These are phyloP conservation scores for Tachina lurida DNA, from an alignment of 2,888 invertebrate species.

Conservation along the genomic window DNA sequence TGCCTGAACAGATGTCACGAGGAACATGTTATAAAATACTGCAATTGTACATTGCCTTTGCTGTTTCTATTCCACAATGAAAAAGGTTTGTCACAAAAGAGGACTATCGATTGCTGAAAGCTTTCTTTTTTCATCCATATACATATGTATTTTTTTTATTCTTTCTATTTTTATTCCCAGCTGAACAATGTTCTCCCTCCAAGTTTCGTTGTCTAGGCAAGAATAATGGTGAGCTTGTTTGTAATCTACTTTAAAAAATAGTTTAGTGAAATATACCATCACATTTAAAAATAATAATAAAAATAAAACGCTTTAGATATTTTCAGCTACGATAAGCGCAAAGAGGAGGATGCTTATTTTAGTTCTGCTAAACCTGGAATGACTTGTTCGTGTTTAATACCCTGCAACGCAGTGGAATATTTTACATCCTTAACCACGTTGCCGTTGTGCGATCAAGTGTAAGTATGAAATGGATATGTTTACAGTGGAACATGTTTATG, in stretches of 20 bases:
- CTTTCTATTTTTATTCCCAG: conserved; percentile 57
- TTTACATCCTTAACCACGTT: conserved; percentile 75
- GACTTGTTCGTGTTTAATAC: conserved; percentile 79
- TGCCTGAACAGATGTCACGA: conserved; percentile 80
- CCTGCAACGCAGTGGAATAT: conserved; percentile 79
- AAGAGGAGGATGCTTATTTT: conserved; percentile 77
- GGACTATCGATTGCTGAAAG: not conserved
- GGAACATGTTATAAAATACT: conserved; percentile 76
- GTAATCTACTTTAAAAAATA: not conserved
- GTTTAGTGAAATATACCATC: not conserved
- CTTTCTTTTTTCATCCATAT: no score
- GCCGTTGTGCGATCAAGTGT: conserved; percentile 73
- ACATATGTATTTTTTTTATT: not conserved
- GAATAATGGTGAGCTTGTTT: conserved; percentile 75
- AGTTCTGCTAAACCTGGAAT: conserved; percentile 78
- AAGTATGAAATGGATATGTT: conserved; percentile 9
- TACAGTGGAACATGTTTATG: not conserved
- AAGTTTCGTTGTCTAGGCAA: conserved; percentile 78
- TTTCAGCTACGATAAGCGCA: conserved; percentile 78
- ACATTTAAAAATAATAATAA: not conserved
- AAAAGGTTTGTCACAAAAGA: conserved; percentile 71
- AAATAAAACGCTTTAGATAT: conserved; percentile 73
- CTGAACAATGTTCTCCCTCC: conserved; percentile 74
- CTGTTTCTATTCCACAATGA: conserved; percentile 75
- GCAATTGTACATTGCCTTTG: conserved; percentile 79